A percentile compares a stretch with the other conserved stretches of the same genome.
These are phyloP conservation scores for Tetrax tetrax DNA, from an alignment of 2,113 vertebrate genomes.

Conservation along the genomic window DNA sequence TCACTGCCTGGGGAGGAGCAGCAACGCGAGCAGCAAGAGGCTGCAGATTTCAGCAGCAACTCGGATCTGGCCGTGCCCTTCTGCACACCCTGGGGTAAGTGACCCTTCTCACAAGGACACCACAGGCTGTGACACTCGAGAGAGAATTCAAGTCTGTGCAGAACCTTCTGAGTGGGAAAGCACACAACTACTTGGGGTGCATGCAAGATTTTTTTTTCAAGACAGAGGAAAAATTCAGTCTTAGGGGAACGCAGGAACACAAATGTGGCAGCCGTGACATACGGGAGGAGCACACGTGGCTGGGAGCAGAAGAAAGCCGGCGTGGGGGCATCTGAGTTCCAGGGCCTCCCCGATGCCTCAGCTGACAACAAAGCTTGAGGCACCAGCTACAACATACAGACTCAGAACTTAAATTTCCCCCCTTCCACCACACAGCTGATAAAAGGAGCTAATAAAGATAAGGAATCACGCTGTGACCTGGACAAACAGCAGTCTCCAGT, in stretches of 20 bases:
- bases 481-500: background rate
- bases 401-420: background rate
- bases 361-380: background rate
- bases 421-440: background rate
- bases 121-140: background rate
- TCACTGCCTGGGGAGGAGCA: background rate
- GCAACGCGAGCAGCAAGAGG: background rate
- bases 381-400: background rate
- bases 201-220: background rate
- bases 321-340: accelerated
- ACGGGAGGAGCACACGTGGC: background rate
- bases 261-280: background rate
- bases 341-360: background rate
- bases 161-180: conserved; percentile 2
- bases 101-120: background rate
- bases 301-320: background rate
- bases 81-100: background rate
- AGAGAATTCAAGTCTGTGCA: background rate
- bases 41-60: background rate
- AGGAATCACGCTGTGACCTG: background rate
- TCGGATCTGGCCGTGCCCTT: background rate
- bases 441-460: background rate
- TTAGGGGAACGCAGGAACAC: background rate
- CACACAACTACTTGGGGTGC: background rate
- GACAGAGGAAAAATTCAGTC: background rate